Evolutionary conservation across 2,113 vertebrate genomes (phyloP).

Genomic region (Caretta caretta): DNA sequence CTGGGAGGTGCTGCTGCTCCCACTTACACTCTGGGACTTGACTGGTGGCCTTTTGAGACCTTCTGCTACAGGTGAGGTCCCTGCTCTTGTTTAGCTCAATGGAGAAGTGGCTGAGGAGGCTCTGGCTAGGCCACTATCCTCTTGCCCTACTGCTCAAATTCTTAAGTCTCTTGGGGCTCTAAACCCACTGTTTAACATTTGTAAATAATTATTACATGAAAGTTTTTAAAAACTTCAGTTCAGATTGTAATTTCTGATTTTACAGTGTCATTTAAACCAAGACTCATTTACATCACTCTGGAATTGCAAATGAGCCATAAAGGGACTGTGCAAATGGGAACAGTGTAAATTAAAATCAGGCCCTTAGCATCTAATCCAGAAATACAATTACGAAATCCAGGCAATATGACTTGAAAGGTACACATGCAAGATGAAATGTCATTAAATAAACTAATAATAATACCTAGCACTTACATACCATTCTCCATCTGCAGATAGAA

Average conservation of each 20-base stretch:
- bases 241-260: neutral
- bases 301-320: neutral
- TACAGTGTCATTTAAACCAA: neutral
- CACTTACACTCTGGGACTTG: fast-evolving
- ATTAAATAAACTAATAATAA: neutral
- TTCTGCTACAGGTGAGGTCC: fast-evolving
- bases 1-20: neutral
- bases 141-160: neutral
- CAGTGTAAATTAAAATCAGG: neutral
- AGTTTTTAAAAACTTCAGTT: neutral
- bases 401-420: neutral
- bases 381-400: neutral
- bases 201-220: neutral
- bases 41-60: neutral
- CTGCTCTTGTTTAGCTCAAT: neutral
- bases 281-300: neutral
- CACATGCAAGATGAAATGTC: neutral
- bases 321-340: neutral
- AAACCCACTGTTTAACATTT: neutral
- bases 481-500: neutral
- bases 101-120: neutral
- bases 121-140: neutral
- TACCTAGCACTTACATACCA: neutral
- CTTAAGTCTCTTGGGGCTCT: neutral
- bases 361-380: neutral